Percentiles rank a stretch among this genome's conserved stretches.
Conservation (phyloP, 2,888 invertebrate species). For the Eudasyphora cyanicolor region DNA sequence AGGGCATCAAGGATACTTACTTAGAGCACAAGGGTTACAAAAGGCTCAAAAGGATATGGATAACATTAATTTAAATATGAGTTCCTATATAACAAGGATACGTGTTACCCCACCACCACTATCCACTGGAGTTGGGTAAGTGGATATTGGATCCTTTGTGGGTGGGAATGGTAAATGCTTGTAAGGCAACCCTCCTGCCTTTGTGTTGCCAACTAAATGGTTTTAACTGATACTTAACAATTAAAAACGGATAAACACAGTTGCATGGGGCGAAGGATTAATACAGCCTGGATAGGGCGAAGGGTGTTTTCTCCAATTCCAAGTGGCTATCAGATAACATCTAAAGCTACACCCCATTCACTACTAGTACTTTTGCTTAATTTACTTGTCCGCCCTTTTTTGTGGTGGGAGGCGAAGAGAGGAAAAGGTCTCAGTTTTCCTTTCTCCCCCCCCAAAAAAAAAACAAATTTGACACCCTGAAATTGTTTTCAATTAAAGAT, state of each 20-base stretch:
- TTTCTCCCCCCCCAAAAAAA: too few relatives aligned
- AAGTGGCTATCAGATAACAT: constrained; percentile 21
- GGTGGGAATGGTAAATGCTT: constrained; percentile 3
- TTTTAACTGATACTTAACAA: constrained; percentile 41
- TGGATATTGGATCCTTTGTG: neutral
- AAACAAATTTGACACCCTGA: constrained; percentile 20
- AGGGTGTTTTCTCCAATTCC: neutral
- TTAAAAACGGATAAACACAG: constrained; percentile 28
- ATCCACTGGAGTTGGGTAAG: neutral
- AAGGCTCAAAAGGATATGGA: constrained; percentile 49
- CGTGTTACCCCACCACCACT: neutral
- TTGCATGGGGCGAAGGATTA: too few relatives aligned
- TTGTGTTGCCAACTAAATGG: constrained; percentile 3
- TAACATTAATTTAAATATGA: constrained; percentile 52
- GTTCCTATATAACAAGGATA: constrained; percentile 21
- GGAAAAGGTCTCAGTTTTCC: too few relatives aligned
- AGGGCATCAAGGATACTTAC: neutral
- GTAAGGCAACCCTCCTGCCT: constrained; percentile 22
- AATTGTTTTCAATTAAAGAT: constrained; percentile 33
- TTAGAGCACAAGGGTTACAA: constrained; percentile 26
- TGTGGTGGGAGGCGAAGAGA: too few relatives aligned
- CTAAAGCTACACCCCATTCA: neutral
- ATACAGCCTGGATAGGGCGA: neutral
- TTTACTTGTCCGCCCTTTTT: too few relatives aligned
- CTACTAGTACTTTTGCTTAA: too few relatives aligned